These are phyloP conservation scores for Calosoma granatense DNA, from an alignment of 1,140 invertebrate genomes.

Conservation along the genomic window DNA sequence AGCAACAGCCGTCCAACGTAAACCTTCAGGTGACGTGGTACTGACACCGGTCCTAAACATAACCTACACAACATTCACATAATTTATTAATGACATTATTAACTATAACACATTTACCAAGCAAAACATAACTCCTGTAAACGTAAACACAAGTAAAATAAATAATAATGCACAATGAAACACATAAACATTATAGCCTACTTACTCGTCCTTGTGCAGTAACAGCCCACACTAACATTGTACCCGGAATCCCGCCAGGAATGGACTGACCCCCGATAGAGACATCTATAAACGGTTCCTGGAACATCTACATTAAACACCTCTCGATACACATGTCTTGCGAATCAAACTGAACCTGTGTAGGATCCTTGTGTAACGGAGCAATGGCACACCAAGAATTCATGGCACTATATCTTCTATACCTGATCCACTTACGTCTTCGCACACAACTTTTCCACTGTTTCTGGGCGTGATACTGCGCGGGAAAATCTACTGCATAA, in stretches of 20 bases:
- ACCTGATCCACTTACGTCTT: slow-evolving; percentile 79
- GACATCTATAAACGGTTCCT: slow-evolving; percentile 75
- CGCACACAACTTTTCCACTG: slow-evolving; percentile 87
- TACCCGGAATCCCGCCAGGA: slow-evolving; percentile 60
- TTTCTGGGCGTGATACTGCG: slow-evolving; percentile 69
- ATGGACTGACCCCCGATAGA: slow-evolving; percentile 74
- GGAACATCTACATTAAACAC: slow-evolving; percentile 22
- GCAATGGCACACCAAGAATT: slow-evolving; percentile 88
- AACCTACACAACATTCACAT: slow-evolving; percentile 43
- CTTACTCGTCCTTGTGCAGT: slow-evolving; percentile 74
- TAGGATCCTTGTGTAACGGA: slow-evolving; percentile 76
- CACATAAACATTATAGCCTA: slow-evolving; percentile 17
- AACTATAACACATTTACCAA: slow-evolving; percentile 3
- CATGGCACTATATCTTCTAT: slow-evolving; percentile 74
- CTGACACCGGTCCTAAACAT: slow-evolving; percentile 76
- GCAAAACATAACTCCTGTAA: slow-evolving; percentile 8
- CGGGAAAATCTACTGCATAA: slow-evolving; percentile 86
- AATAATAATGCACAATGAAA: slow-evolving; percentile 14
- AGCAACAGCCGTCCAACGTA: slow-evolving; percentile 66
- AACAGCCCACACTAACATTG: slow-evolving; percentile 79
- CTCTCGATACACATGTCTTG: not conserved
- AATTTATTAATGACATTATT: slow-evolving; percentile 14
- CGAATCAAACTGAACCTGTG: slow-evolving; percentile 43
- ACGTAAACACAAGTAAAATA: slow-evolving; percentile 10
- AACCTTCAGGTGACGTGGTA: slow-evolving; percentile 71